Evolutionary conservation across 2,797 vertebrate genomes (phyloP).

Genomic region (Momotus momota): DNA sequence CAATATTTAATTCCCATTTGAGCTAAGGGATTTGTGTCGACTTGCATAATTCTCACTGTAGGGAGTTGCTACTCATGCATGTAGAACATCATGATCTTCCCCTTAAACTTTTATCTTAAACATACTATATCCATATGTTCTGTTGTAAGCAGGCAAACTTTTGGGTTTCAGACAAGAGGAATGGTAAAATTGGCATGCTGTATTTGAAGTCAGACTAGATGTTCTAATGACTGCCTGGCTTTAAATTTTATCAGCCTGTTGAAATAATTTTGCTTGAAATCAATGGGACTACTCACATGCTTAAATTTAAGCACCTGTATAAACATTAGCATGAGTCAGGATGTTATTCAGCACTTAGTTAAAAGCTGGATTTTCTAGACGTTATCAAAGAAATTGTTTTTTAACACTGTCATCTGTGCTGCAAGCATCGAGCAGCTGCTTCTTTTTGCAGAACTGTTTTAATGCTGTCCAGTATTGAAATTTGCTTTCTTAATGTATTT

Average conservation of each 20-base stretch:
- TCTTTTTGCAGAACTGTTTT: background rate
- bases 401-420: background rate
- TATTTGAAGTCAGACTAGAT: slow-evolving; percentile 4
- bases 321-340: background rate
- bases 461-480: background rate
- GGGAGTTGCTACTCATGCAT: accelerated
- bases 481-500: background rate
- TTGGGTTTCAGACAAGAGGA: background rate
- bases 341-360: slow-evolving; percentile 48
- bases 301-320: slow-evolving; percentile 52
- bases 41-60: background rate
- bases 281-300: slow-evolving; percentile 7
- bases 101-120: background rate
- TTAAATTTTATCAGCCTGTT: slow-evolving; percentile 51
- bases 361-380: background rate
- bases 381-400: background rate
- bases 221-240: slow-evolving; percentile 9
- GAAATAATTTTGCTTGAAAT: slow-evolving; percentile 33
- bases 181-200: background rate
- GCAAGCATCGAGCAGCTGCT: background rate
- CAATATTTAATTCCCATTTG: background rate
- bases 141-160: background rate
- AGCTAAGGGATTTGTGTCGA: background rate
- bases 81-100: background rate
- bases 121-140: background rate